phyloP scores from a whole-genome alignment of 2,888 invertebrate species.

The Pandemis corylana region DNA sequence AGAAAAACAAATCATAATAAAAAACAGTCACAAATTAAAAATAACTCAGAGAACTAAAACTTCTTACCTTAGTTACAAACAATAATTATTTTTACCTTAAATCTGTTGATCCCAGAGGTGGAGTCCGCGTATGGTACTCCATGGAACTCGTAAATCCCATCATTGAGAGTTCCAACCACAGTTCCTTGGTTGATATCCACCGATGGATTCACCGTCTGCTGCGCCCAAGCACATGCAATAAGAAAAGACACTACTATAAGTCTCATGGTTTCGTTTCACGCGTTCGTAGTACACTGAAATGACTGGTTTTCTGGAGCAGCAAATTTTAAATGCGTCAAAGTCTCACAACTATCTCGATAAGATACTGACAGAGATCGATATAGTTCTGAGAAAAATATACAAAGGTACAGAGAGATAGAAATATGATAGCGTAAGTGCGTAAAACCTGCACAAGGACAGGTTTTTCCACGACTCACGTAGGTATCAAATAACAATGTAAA shows the following conservation, averaged over 20 bases:
- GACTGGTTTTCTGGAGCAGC: conserved; percentile 15
- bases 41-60: no score
- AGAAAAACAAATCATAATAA: no score
- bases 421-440: conserved; percentile 4
- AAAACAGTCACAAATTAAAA: no score
- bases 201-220: conserved; percentile 44
- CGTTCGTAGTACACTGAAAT: conserved; percentile 14
- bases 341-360: conserved; percentile 30
- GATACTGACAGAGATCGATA: conserved; percentile 32
- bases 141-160: conserved; percentile 64
- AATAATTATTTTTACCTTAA: conserved; percentile 61
- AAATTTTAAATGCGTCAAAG: conserved; percentile 26
- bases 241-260: conserved; percentile 22
- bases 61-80: no score
- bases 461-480: not conserved
- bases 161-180: conserved; percentile 60
- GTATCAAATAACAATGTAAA: no score
- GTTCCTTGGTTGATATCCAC: conserved; percentile 66
- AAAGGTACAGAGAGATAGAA: not conserved
- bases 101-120: conserved; percentile 70
- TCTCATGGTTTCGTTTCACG: conserved; percentile 25
- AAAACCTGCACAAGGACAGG: not conserved
- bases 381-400: conserved; percentile 15
- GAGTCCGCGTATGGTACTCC: conserved; percentile 77
- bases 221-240: conserved; percentile 20